Conservation (phyloP, 2,888 invertebrate genomes). For the Sepiola atlantica region DNA sequence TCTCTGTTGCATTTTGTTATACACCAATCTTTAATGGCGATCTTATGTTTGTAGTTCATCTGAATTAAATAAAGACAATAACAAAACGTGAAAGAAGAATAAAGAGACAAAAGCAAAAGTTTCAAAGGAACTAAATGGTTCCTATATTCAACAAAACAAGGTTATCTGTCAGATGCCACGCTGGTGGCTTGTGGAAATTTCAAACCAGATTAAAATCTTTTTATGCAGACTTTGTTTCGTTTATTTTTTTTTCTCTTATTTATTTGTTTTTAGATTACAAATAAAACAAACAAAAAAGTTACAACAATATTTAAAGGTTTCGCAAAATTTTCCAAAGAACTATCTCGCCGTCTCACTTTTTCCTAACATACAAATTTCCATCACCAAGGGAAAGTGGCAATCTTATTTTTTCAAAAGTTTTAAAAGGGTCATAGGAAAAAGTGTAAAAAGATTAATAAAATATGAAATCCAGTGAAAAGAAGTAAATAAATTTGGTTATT, state of each 20-base stretch:
- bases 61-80: neutral
- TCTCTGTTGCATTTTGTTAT: neutral
- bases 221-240: neutral
- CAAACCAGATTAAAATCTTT: conserved; percentile 32
- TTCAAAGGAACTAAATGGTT: neutral
- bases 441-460: neutral
- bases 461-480: neutral
- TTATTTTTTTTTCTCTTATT: neutral
- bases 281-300: too few species aligned
- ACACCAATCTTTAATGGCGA: neutral
- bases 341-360: too few species aligned
- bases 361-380: neutral
- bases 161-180: conserved; percentile 21
- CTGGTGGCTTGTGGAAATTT: conserved; percentile 14
- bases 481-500: conserved; percentile 20
- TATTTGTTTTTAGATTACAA: neutral
- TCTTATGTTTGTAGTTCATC: conserved; percentile 32
- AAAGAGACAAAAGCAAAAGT: neutral
- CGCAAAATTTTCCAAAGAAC: neutral
- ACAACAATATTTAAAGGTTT: neutral
- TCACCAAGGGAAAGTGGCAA: neutral
- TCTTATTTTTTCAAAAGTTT: conserved; percentile 18
- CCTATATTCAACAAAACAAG: neutral
- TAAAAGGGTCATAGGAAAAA: neutral
- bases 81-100: neutral